A percentile compares a stretch with the other conserved stretches of the same genome.
Conservation (phyloP, 2,113 vertebrate genomes). For the Salvelinus alpinus region DNA sequence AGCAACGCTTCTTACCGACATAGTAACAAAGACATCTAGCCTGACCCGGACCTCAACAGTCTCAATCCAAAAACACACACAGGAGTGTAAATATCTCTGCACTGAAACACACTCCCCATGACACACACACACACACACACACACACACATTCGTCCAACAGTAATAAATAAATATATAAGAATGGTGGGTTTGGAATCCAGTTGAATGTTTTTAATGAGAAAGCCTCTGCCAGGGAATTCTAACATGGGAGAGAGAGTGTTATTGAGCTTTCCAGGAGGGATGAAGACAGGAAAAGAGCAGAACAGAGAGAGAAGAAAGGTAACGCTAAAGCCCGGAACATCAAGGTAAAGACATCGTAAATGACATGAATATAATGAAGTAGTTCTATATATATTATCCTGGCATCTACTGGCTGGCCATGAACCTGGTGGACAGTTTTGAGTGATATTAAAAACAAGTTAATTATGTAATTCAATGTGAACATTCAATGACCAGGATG, state of each 20-base stretch:
- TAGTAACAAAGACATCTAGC: neutral
- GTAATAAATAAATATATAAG: constrained; percentile 25
- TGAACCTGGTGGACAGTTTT: constrained; percentile 35
- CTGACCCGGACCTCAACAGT: neutral
- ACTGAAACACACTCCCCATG: neutral
- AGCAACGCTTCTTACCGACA: constrained; percentile 33
- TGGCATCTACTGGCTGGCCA: constrained; percentile 16
- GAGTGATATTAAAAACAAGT: constrained; percentile 1
- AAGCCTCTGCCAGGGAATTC: constrained; percentile 45
- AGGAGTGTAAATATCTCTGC: constrained; percentile 3
- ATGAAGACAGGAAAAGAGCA: constrained; percentile 44
- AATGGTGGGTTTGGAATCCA: constrained; percentile 1
- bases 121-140: constrained; percentile 1
- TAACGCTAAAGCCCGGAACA: constrained; percentile 22
- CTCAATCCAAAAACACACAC: constrained; percentile 27
- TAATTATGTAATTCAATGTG: constrained; percentile 20
- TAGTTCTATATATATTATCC: constrained; percentile 13
- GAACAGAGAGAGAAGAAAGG: constrained; percentile 34
- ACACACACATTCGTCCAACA: neutral
- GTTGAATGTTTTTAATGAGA: constrained; percentile 44
- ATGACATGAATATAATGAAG: constrained; percentile 37
- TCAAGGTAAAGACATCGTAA: constrained; percentile 39
- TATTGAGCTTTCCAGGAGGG: constrained; percentile 45
- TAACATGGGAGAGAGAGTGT: constrained; percentile 33
- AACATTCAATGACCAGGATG: constrained; percentile 22